These are phyloP conservation scores for Ephestia elutella DNA, from an alignment of 1,140 invertebrate genomes.

Conservation along the genomic window DNA sequence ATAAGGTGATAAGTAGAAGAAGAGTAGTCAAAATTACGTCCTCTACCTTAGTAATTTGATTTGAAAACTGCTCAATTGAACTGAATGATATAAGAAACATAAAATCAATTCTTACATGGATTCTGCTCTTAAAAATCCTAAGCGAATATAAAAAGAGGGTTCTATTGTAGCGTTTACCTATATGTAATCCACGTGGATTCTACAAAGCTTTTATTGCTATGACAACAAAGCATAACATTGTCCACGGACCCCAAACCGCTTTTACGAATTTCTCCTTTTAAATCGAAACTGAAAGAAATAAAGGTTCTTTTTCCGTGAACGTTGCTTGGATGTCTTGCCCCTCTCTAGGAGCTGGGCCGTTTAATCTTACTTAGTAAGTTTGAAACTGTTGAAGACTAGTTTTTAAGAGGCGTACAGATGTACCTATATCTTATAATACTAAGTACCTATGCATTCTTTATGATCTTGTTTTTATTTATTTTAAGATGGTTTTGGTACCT, in stretches of 20 bases:
- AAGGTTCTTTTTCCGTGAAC: conserved; percentile 9
- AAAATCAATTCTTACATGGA: too few relatives aligned
- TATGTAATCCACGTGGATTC: conserved; percentile 48
- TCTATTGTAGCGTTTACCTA: conserved; percentile 44
- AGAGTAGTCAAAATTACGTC: too few relatives aligned
- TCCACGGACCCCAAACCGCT: conserved; percentile 19
- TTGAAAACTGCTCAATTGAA: too few relatives aligned
- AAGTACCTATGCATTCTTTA: too few relatives aligned
- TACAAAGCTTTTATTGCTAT: conserved; percentile 46
- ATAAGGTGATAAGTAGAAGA: too few relatives aligned
- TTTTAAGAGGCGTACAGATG: background rate
- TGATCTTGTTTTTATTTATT: too few relatives aligned
- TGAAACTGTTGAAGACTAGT: background rate
- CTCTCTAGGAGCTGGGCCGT: background rate
- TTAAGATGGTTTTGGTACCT: too few relatives aligned
- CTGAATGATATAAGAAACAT: too few relatives aligned
- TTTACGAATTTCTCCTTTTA: conserved; percentile 29
- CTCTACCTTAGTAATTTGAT: too few relatives aligned
- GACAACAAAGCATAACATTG: conserved; percentile 53
- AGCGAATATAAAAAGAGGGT: conserved; percentile 19
- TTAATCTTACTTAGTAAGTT: conserved; percentile 1
- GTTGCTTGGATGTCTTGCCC: background rate
- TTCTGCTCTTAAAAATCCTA: background rate
- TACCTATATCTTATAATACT: background rate
- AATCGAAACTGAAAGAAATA: conserved; percentile 15